Evolutionary conservation across 2,113 vertebrate genomes (phyloP).

Genomic region (Stigmatopora nigra): DNA sequence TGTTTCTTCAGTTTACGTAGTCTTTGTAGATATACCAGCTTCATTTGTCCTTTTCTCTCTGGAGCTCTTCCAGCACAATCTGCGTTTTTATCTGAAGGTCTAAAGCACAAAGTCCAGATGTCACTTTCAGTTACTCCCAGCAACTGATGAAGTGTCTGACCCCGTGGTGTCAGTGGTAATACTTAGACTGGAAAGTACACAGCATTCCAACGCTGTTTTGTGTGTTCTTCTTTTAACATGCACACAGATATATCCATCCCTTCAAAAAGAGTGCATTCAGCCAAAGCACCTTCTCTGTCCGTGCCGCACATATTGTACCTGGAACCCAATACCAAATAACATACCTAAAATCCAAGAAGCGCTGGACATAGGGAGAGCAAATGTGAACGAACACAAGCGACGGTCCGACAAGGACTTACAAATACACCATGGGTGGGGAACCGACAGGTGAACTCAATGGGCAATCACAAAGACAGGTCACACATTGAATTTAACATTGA

Average conservation of each 20-base stretch:
- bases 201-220: neutral
- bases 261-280: no score
- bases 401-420: no score
- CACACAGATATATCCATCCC: neutral
- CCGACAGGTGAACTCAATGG: no score
- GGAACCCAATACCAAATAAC: no score
- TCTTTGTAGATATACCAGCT: neutral
- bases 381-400: no score
- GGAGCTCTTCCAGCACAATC: neutral
- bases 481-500: no score
- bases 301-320: no score
- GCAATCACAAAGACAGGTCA: no score
- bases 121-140: neutral
- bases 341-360: no score
- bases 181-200: neutral
- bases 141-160: conserved; percentile 3
- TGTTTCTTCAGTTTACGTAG: neutral
- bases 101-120: conserved; percentile 4
- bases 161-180: neutral
- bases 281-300: no score
- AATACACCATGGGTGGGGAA: no score
- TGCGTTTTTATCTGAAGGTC: neutral
- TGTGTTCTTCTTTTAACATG: neutral
- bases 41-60: neutral
- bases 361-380: no score